phyloP scores from a whole-genome alignment of 2,888 invertebrate genomes.

The Stramonita haemastoma region DNA sequence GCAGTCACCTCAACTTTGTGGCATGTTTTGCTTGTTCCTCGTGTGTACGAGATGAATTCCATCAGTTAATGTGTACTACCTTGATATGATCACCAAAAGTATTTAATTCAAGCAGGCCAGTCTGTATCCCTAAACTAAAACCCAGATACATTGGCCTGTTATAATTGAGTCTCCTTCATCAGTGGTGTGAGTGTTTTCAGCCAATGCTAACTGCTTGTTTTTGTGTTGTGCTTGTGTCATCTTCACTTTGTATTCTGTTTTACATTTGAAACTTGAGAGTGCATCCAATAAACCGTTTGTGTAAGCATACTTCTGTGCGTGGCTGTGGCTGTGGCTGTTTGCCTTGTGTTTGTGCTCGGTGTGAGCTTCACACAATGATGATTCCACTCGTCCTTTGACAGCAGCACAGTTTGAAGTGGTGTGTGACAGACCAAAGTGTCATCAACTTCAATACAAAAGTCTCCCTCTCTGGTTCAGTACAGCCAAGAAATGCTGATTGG shows the following conservation, averaged over 20 bases:
- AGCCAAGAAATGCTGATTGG: no score
- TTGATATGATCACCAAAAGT: neutral
- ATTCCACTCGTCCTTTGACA: neutral
- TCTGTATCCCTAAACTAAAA: neutral
- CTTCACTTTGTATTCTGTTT: constrained; percentile 26
- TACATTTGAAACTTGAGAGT: neutral
- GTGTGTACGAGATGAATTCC: neutral
- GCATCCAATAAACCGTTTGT: constrained; percentile 13
- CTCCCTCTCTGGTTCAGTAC: no score
- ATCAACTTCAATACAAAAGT: no score
- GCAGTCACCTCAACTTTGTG: neutral
- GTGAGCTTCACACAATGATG: neutral
- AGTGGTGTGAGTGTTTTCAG: constrained; percentile 9
- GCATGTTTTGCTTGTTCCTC: constrained; percentile 4
- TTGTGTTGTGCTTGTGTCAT: constrained; percentile 26
- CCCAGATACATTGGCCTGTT: neutral
- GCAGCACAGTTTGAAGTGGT: neutral
- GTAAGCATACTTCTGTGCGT: neutral
- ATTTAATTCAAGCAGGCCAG: neutral
- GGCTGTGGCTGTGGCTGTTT: neutral
- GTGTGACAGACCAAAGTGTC: no score
- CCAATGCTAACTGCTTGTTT: neutral
- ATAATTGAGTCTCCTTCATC: neutral
- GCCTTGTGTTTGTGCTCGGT: constrained; percentile 12
- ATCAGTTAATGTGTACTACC: neutral